Percentiles rank a stretch among this genome's conserved stretches.
These are phyloP conservation scores for Mormyrus hasselquistii DNA, from an alignment of 2,797 vertebrate genomes.

Conservation along the genomic window DNA sequence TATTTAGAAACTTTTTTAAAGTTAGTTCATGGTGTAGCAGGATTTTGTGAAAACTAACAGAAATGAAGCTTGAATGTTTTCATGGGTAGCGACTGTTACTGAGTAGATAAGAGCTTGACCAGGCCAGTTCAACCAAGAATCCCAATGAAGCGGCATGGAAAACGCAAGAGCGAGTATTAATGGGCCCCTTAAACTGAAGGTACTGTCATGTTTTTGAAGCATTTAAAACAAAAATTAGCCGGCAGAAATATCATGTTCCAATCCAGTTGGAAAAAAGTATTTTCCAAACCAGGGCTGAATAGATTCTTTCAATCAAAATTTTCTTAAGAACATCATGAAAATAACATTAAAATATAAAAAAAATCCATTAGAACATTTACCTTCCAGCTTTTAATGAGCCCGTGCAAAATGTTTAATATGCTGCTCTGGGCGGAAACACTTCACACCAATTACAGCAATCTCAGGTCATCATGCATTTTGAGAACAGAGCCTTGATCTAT, in stretches of 20 bases:
- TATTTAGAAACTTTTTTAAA: background rate
- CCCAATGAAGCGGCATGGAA: background rate
- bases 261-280: background rate
- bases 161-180: background rate
- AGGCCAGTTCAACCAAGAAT: background rate
- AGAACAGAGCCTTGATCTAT: conserved; percentile 28
- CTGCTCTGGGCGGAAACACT: conserved; percentile 26
- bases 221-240: background rate
- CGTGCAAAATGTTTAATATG: background rate
- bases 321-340: background rate
- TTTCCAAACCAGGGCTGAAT: background rate
- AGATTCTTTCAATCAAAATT: background rate
- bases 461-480: conserved; percentile 24
- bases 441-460: conserved; percentile 40
- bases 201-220: background rate
- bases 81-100: background rate
- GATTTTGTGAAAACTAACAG: background rate
- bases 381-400: background rate
- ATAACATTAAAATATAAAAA: background rate
- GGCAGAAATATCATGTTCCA: background rate
- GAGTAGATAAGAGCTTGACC: background rate
- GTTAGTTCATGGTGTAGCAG: background rate
- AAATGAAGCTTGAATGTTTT: background rate
- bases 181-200: background rate
- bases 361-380: conserved; percentile 11